Base-by-base conservation (phyloP, 2,113 vertebrate genomes). In the Zapus hudsonius region DNA sequence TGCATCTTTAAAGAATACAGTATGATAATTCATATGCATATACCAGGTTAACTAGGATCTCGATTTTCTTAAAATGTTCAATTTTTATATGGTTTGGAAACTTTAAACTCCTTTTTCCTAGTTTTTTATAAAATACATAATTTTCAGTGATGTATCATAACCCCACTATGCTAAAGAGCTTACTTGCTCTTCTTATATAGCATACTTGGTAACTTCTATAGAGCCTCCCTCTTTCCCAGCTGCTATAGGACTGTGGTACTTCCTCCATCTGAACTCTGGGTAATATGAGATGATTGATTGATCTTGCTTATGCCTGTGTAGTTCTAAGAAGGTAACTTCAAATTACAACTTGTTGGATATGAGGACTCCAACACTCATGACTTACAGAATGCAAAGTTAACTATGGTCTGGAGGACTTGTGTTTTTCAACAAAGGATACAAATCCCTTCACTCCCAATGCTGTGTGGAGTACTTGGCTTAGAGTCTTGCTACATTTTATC, bases 311-410 rank as follows among this genome's bases (percentile, higher is more conserved):
- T 47, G 31, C 19, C 72, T 66, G 47, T 59, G 29, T 67, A 64
- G 27, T 82, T 85, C 64, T 78, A 19, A 83, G 36, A 79, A 64
- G n/a, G 40, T 25, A 90, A 31, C 8, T 29, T 76, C 31, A 90
- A 72, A 92, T 83, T 57, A 66, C 17, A 80, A n/a, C 61, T 61
- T 79, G 52, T 70, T 80, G 29, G 78, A 38, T 87, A 74, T 72
- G 87, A 73, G 13, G 9, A 93, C 66, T 29, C 29, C 69, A 31
- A 36, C 63, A 20, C 61, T 73, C 6, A 13, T 88, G 83, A 16
- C 42, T 52, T 88, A 57, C 29, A 73, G 6, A 89, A 8, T 7
- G 23, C 38, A 55, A 67, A 29, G 36, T 83, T 69, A 82, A n/a
- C 13, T 25, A 87, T 6, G 74, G 10, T 31, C 84, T 70, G 67